Evolutionary conservation across 2,888 invertebrate genomes (phyloP), one percentile per base, ranked within the genome.

Genomic region (Scrobipalpa costella): DNA sequence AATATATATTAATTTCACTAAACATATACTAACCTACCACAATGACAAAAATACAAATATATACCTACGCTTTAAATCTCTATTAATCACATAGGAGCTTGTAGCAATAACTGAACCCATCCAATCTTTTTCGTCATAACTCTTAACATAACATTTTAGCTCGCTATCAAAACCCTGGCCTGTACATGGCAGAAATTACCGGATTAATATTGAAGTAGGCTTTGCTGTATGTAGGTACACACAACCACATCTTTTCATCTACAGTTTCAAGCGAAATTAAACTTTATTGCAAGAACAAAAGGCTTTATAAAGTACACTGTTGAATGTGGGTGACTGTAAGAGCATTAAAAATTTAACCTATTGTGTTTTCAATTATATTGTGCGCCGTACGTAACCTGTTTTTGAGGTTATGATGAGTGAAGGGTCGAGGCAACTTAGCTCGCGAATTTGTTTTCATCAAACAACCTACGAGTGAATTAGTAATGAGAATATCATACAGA

Each of bases 161-260:
- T 52, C 50, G 21, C 19, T 21, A 52, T 52, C 27, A 52, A 52
- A 52, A 52, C 50, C n/a, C 44, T 44, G 44, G 27, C n/a, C 44
- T 44, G 44, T 44, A 15, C n/a, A 44, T 44, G 44, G 44, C 44
- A 44, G 44, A 44, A 44, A 44, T 44, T 44, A 44, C 44, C 44
- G 15, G 44, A 44, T 44, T 44, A 44, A 44, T 44, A 44, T 44
- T 44, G 44, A 15, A 44, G 44, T 44, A 44, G 44, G 44, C 44
- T 44, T n/a, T 44, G 6, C 13, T 7, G 44, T 15, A 44, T 36
- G 36, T 36, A 36, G 8, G 36, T 36, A 9, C 44, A 15, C 7
- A 44, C 44, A 44, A 15, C 15, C 44, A 15, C 44, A 44, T 13
- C 13, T 13, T 13, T 13, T 13, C 9, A 3, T 44, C 0, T 15